Percentiles rank a stretch among this genome's conserved stretches.
phyloP scores from a whole-genome alignment of 2,113 vertebrate genomes.

The Callionymus lyra region DNA sequence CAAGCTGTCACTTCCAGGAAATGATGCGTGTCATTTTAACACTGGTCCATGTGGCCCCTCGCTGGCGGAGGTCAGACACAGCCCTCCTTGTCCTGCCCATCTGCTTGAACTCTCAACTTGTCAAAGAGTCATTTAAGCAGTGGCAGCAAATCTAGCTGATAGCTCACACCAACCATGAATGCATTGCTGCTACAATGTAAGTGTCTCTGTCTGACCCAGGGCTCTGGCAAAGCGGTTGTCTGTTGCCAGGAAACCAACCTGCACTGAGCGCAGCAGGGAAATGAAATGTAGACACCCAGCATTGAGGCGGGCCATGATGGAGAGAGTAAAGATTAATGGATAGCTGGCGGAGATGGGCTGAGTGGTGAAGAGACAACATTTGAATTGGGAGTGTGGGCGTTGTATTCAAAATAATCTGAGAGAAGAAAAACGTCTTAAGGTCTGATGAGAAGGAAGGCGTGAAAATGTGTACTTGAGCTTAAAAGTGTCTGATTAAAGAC shows the following conservation, averaged over 20 bases:
- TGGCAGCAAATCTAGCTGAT: conserved; percentile 11
- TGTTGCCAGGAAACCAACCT: conserved; percentile 56
- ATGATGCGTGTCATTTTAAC: conserved; percentile 9
- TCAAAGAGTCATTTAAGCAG: conserved; percentile 13
- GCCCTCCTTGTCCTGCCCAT: conserved; percentile 17
- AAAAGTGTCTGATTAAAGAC: too few species aligned
- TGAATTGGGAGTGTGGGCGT: not conserved
- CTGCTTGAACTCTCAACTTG: conserved; percentile 30
- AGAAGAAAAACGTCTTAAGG: too few species aligned
- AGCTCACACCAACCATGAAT: conserved; percentile 3
- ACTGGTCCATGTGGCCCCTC: conserved; percentile 6
- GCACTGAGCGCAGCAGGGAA: conserved; percentile 61
- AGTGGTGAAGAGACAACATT: conserved; percentile 12
- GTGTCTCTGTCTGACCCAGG: conserved; percentile 27
- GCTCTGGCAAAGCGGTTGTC: conserved; percentile 41
- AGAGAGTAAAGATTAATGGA: conserved; percentile 14
- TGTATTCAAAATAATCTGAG: too few species aligned
- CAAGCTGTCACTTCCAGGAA: conserved; percentile 47
- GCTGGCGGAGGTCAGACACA: conserved; percentile 2
- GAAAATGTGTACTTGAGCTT: too few species aligned
- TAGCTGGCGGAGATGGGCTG: conserved; percentile 6
- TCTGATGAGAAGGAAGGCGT: too few species aligned
- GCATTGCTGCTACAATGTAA: conserved; percentile 15
- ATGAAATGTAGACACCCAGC: conserved; percentile 63
- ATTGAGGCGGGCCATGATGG: conserved; percentile 21